Evolutionary conservation across 2,113 vertebrate species (phyloP).

Genomic region (Leptocoma aspasia): DNA sequence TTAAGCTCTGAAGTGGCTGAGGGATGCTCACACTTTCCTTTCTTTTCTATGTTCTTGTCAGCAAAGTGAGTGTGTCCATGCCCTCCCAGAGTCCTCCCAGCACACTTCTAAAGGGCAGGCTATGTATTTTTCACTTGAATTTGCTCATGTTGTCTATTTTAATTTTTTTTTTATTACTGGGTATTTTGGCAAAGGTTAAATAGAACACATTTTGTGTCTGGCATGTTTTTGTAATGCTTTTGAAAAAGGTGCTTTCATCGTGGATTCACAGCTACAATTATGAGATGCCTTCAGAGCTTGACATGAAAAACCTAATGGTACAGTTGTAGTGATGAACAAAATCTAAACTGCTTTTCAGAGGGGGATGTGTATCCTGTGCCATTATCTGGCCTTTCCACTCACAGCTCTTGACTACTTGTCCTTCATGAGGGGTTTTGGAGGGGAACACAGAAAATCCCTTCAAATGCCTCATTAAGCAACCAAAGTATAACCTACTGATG

Average conservation of each 20-base stretch:
- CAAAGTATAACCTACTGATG: neutral
- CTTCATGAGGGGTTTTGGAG: neutral
- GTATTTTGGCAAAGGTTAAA: neutral
- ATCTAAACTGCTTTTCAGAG: neutral
- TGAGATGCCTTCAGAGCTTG: neutral
- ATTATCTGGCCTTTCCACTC: neutral
- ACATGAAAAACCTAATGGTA: neutral
- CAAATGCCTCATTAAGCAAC: neutral
- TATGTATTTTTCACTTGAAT: neutral
- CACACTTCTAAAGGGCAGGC: neutral
- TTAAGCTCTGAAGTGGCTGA: neutral
- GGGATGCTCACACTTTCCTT: neutral
- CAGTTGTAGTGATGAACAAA: neutral
- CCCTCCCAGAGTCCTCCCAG: neutral
- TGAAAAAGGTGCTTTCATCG: neutral
- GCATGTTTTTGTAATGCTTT: neutral
- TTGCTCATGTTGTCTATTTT: neutral
- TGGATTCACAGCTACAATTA: neutral
- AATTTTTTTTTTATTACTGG: neutral
- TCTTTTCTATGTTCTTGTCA: neutral
- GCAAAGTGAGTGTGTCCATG: neutral
- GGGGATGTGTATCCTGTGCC: neutral
- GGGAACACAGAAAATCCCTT: neutral
- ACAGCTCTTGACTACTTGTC: neutral
- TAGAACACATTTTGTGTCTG: neutral